These are phyloP conservation scores for Tiphia femorata DNA, from an alignment of 2,888 invertebrate species.

Conservation along the genomic window DNA sequence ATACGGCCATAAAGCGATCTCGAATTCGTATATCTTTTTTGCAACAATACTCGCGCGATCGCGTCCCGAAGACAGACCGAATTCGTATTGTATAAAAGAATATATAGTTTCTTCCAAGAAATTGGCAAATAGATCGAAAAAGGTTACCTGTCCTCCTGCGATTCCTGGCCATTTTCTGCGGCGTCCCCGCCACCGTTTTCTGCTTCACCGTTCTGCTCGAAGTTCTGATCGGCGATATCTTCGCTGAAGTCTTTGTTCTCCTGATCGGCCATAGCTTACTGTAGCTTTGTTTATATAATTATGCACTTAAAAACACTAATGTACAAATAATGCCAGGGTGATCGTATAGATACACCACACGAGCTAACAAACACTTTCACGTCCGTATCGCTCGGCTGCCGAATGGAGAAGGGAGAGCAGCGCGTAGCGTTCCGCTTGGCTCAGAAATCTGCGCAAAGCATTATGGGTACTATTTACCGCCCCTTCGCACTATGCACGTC, in stretches of 20 bases:
- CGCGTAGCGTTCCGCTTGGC: constrained; percentile 43
- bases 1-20: constrained; percentile 3
- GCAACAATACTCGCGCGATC: not conserved
- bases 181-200: constrained; percentile 79
- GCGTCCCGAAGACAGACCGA: constrained; percentile 7
- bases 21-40: constrained; percentile 21
- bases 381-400: constrained; percentile 61
- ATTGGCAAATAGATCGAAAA: constrained; percentile 12
- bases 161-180: constrained; percentile 76
- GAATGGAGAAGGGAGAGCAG: constrained; percentile 62
- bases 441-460: constrained; percentile 48
- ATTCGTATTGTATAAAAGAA: constrained; percentile 4
- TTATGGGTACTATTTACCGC: constrained; percentile 45
- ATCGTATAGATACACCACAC: constrained; percentile 35
- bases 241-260: constrained; percentile 68
- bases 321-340: constrained; percentile 22
- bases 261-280: constrained; percentile 63
- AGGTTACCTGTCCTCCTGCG: constrained; percentile 67
- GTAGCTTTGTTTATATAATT: constrained; percentile 25
- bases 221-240: constrained; percentile 73
- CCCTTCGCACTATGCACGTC: constrained; percentile 5
- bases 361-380: constrained; percentile 39
- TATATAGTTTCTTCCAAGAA: constrained; percentile 4
- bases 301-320: constrained; percentile 29
- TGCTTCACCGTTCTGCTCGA: constrained; percentile 72